Evolutionary conservation across 2,888 invertebrate species (phyloP), one percentile per base, ranked within the genome.

Genomic region (Temnothorax unifasciatus): DNA sequence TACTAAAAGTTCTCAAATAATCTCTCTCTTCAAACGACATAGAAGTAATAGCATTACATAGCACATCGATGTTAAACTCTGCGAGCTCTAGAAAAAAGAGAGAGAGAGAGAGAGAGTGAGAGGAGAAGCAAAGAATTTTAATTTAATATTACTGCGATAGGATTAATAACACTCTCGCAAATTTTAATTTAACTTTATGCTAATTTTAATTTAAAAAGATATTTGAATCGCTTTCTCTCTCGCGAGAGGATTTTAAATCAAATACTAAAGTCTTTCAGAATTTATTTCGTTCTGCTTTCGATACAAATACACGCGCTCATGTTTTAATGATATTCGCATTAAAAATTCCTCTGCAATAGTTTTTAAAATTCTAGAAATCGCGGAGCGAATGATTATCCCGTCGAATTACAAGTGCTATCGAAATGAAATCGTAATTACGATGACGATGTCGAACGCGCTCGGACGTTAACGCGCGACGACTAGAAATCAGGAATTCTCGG

Each of bases 401-500:
- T 9, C 18, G 44, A 41, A 9, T 25, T 41, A 4, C n/a, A 3
- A 18, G 18, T 47, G 18, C 13, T 6, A 44, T 73, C 25, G 0
- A 18, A 59, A 59, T 29, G 34, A 54, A 13, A 54, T 59, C 21
- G 71, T 54, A 59, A 38, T 69, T 41, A 41, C 57, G 38, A 73
- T 29, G 73, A 57, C 44, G 44, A 44, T 5, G 41, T 29, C n/a
- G 41, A 50, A 50, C 11, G 50, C 63, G 61, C 2, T 44, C 21
- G 41, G 57, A 44, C 50, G 66, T 50, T 21, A 50, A 52, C 6
- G 18, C 34, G 34, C 8, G 71, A 73, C 86, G 75, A 79, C 52
- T 84, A 85, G 87, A 90, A 90, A 90, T 90, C 91, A 89, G 86
- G 91, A 90, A 91, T 90, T 90, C 90, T 84, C 89, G 86, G 84